Evolutionary conservation across 2,888 invertebrate genomes (phyloP), one percentile per base, ranked within the genome.

Genomic region (Drosophila rellima): DNA sequence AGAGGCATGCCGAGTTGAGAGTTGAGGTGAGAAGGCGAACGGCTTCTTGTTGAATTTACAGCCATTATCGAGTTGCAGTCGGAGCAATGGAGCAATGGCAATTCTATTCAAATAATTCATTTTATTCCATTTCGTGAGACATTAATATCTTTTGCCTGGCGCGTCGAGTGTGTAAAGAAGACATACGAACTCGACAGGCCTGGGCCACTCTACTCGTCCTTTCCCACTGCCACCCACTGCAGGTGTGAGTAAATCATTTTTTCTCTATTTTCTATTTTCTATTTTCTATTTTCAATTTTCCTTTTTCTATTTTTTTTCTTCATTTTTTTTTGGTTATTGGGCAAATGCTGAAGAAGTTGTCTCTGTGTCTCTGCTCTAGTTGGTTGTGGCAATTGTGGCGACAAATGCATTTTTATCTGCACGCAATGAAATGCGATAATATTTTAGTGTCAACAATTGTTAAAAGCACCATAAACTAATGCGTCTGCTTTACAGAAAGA

Each of bases 361-460:
- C 26, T 7, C 26, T 26, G 26, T 59, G 42, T 33, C 29, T 57
- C 47, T 40, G 67, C 51, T 47, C 54, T 51, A 71, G 68, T 78
- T 74, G 68, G 67, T 74, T 83, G 88, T 76, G 85, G 87, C 80
- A 85, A 79, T 87, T 89, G 87, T 75, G 89, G 86, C 84, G 89
- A 88, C 89, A 90, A 90, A 81, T 83, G 85, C 87, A 82, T 88
- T 90, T 86, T 86, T 90, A 89, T 90, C 89, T 88, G 78, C 68
- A 86, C 81, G 88, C 89, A 90, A 86, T 88, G 88, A 89, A 90
- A 88, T 89, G 89, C 83, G 86, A 91, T 90, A 89, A 91, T 90
- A 90, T 90, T 91, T 90, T 84, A 90, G 85, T 90, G 91, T 90
- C 91, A 91, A 91, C 88, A 91, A 90, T 89, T 91, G 90, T 90